These are phyloP conservation scores for Anguilla megastoma DNA, from an alignment of 2,797 vertebrate species.

Conservation along the genomic window DNA sequence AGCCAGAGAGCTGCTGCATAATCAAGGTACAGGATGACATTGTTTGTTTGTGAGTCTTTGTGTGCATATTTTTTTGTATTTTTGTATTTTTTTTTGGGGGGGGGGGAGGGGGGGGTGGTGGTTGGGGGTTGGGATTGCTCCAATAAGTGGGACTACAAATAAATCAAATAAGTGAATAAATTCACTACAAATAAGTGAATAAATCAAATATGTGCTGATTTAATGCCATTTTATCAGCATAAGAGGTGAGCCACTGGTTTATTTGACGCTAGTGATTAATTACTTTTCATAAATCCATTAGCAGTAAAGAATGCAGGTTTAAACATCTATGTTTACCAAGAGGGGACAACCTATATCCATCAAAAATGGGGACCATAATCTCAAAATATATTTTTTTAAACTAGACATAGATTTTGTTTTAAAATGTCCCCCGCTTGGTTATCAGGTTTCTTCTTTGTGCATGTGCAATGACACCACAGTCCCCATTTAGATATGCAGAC, in stretches of 20 bases:
- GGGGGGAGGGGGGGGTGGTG: conserved; percentile 30
- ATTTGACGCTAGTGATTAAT: background rate
- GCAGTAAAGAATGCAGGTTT: too few relatives aligned
- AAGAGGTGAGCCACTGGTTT: conserved; percentile 47
- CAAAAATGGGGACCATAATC: too few relatives aligned
- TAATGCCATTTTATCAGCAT: conserved; percentile 63
- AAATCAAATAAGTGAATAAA: background rate
- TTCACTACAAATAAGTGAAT: conserved; percentile 44
- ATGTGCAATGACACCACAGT: background rate
- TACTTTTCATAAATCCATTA: too few relatives aligned
- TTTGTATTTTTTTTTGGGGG: background rate
- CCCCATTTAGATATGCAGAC: background rate
- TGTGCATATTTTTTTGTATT: conserved; percentile 23
- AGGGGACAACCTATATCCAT: too few relatives aligned
- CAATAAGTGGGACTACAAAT: conserved; percentile 59
- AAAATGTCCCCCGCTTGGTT: background rate
- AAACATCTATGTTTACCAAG: too few relatives aligned
- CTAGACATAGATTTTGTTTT: too few relatives aligned
- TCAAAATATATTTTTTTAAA: too few relatives aligned
- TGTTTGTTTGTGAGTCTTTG: conserved; percentile 14
- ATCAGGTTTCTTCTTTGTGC: background rate
- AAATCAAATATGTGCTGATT: conserved; percentile 68
- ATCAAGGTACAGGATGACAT: conserved; percentile 81
- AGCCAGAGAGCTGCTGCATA: conserved; percentile 88
- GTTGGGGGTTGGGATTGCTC: conserved; percentile 39